Conservation (phyloP, 30 jellyfish, hydroid and myxozoan species). For the Aurelia aurita region DNA sequence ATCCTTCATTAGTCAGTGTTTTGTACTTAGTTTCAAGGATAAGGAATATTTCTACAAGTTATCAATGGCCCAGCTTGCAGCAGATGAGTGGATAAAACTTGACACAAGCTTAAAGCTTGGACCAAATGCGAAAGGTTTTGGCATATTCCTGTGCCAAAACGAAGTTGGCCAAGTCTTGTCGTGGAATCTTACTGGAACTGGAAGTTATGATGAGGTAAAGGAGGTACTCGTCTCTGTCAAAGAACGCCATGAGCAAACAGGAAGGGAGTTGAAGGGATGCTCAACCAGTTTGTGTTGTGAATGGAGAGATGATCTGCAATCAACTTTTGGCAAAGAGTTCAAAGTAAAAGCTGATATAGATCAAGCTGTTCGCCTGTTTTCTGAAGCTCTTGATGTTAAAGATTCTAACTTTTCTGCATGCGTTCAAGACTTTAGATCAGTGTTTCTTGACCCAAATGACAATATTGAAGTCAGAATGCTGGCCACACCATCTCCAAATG, state of each 20-base stretch:
- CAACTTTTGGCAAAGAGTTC: constrained; percentile 77
- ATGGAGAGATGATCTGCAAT: constrained; percentile 79
- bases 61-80: constrained; percentile 87
- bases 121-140: constrained; percentile 78
- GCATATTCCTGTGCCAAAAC: constrained; percentile 77
- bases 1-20: constrained; percentile 93
- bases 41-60: constrained; percentile 85
- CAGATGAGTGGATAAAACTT: constrained; percentile 82
- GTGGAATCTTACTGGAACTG: constrained; percentile 81
- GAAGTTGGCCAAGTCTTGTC: constrained; percentile 90
- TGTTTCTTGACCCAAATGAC: constrained; percentile 88
- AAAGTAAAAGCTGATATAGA: constrained; percentile 79
- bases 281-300: constrained; percentile 84
- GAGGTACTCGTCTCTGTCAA: constrained; percentile 62
- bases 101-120: constrained; percentile 70
- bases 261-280: constrained; percentile 80
- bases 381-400: constrained; percentile 74
- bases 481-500: constrained; percentile 77
- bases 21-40: constrained; percentile 83
- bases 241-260: constrained; percentile 79
- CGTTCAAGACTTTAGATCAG: constrained; percentile 69
- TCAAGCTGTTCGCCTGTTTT: constrained; percentile 26
- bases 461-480: constrained; percentile 61
- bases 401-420: constrained; percentile 65
- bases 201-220: constrained; percentile 67